Percentiles rank a stretch among this genome's conserved stretches.
Evolutionary conservation across 2,888 invertebrate genomes (phyloP).

Genomic region (Lasioglossum malachurum): DNA sequence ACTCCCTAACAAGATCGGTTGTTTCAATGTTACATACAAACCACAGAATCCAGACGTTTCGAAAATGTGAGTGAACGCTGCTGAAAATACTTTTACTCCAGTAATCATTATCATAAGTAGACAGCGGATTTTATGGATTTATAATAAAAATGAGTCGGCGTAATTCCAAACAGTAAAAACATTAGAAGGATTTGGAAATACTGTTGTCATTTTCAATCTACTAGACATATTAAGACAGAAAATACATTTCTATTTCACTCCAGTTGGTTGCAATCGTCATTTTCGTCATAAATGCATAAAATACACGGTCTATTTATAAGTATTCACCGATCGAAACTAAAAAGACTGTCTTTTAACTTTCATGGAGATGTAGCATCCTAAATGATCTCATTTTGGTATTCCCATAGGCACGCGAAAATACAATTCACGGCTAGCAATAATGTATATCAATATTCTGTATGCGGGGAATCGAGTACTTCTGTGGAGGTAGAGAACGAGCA

Average conservation of each 20-base stretch:
- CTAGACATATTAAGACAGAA: no score
- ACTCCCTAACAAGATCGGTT: conserved; percentile 69
- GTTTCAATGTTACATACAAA: conserved; percentile 73
- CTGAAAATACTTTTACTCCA: not conserved
- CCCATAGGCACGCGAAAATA: conserved; percentile 70
- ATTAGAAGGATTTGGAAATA: no score
- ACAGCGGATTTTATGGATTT: no score
- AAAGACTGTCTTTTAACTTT: not conserved
- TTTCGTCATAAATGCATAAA: not conserved
- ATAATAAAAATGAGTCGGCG: no score
- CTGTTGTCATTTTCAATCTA: no score
- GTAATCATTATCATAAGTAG: not conserved
- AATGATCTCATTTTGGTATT: conserved; percentile 17
- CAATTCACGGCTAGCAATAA: conserved; percentile 72
- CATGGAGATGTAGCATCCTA: not conserved
- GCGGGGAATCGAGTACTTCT: conserved; percentile 66
- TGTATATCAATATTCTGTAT: conserved; percentile 71
- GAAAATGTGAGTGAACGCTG: conserved; percentile 66
- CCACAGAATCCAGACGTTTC: conserved; percentile 63
- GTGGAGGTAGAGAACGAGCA: conserved; percentile 71
- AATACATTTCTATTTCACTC: no score
- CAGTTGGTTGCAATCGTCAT: not conserved
- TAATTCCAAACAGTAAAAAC: no score
- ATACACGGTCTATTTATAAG: no score
- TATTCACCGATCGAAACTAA: no score